Conservation (phyloP, 2,113 vertebrate species). For the Tachysurus fulvidraco region DNA sequence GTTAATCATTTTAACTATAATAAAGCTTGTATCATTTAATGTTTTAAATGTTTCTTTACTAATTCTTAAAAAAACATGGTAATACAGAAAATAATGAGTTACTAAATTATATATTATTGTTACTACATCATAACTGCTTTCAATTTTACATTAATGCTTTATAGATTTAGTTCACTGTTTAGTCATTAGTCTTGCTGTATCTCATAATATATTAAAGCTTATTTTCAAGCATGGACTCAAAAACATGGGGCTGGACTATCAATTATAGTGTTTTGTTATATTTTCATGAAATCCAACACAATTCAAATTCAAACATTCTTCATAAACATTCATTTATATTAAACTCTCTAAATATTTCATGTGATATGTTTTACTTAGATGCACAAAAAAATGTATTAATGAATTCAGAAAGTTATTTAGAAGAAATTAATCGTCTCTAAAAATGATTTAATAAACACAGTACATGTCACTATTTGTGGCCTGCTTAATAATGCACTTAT, state of each 20-base stretch:
- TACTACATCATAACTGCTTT: background rate
- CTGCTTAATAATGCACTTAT: constrained; percentile 34
- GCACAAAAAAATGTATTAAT: background rate
- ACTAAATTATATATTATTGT: background rate
- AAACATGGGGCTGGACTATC: too few species aligned
- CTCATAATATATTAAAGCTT: background rate
- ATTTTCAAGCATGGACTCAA: background rate
- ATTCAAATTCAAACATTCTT: too few species aligned
- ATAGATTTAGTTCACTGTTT: background rate
- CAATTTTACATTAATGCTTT: background rate
- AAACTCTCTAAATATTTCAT: too few species aligned
- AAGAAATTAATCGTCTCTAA: background rate
- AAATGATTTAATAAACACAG: background rate
- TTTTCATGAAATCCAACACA: too few species aligned
- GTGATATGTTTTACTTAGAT: background rate
- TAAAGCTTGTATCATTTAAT: too few species aligned
- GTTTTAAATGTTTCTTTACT: too few species aligned
- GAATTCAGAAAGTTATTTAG: background rate
- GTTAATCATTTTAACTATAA: too few species aligned
- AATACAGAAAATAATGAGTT: background rate
- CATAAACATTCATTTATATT: too few species aligned
- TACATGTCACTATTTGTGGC: constrained; percentile 25
- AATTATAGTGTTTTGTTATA: too few species aligned
- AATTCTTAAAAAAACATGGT: too few species aligned
- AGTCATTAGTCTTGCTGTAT: background rate